A percentile compares a stretch with the other conserved stretches of the same genome.
These are phyloP conservation scores for Diaphora mendica DNA, from an alignment of 2,888 invertebrate species.

Conservation along the genomic window DNA sequence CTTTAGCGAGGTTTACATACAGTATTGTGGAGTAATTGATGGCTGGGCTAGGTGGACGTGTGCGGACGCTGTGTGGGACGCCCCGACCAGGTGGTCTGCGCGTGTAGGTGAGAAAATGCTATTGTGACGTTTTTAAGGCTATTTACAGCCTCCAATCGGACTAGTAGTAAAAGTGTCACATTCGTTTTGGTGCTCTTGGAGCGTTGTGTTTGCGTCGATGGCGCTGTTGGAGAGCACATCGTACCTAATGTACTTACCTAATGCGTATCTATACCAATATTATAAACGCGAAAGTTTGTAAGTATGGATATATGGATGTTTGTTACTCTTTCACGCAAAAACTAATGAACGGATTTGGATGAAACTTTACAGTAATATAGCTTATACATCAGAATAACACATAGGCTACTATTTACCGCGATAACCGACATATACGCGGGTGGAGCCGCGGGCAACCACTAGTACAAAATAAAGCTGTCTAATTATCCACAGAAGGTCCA, in stretches of 20 bases:
- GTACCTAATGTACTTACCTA: neutral
- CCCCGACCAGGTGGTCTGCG: slow-evolving; percentile 44
- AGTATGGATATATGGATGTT: too few species aligned
- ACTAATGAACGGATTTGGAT: too few species aligned
- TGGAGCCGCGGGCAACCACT: too few species aligned
- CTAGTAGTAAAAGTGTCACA: slow-evolving; percentile 44
- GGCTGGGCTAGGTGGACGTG: slow-evolving; percentile 36
- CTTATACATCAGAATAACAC: too few species aligned
- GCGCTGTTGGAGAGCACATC: neutral
- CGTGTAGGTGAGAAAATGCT: slow-evolving; percentile 46
- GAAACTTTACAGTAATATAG: too few species aligned
- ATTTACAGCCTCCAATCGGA: slow-evolving; percentile 39
- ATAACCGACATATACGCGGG: too few species aligned
- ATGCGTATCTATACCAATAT: too few species aligned
- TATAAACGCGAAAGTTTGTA: too few species aligned
- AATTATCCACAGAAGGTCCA: neutral
- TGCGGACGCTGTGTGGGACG: slow-evolving; percentile 38
- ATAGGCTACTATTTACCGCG: too few species aligned
- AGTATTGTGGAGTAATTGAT: slow-evolving; percentile 50
- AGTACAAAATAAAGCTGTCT: neutral
- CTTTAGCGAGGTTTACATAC: slow-evolving; percentile 48
- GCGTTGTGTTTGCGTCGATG: slow-evolving; percentile 16
- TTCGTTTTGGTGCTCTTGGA: slow-evolving; percentile 33
- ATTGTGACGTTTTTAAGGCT: slow-evolving; percentile 32
- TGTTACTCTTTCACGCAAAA: too few species aligned